These are phyloP conservation scores for Cheilosia pagana DNA, from an alignment of 2,888 invertebrate genomes.

Conservation along the genomic window DNA sequence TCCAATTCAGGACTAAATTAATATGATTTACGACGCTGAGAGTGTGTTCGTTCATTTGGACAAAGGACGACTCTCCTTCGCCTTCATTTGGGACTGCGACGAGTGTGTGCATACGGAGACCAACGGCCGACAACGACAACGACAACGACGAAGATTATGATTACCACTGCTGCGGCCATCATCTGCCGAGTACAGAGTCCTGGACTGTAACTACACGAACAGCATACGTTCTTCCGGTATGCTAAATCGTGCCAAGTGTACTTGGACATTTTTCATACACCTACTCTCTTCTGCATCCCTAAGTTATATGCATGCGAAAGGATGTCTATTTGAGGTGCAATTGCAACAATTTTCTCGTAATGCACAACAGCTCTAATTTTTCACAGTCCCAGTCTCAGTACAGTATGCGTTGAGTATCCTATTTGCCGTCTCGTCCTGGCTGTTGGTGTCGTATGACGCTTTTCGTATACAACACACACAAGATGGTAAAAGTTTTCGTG, in stretches of 20 bases:
- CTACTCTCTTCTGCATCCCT: not conserved
- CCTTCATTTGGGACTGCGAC: not conserved
- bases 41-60: not conserved
- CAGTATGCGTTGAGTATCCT: slow-evolving; percentile 31
- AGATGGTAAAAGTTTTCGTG: slow-evolving; percentile 64
- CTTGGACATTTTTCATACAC: slow-evolving; percentile 32
- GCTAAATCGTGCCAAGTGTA: slow-evolving; percentile 46
- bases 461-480: slow-evolving; percentile 39
- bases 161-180: slow-evolving; percentile 16
- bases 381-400: slow-evolving; percentile 8
- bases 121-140: slow-evolving; percentile 17
- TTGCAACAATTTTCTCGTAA: slow-evolving; percentile 60
- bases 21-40: slow-evolving; percentile 65
- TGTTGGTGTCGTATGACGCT: slow-evolving; percentile 9
- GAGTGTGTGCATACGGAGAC: not conserved
- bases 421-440: slow-evolving; percentile 15
- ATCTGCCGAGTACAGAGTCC: not conserved
- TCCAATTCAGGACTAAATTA: slow-evolving; percentile 73
- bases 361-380: slow-evolving; percentile 50
- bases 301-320: slow-evolving; percentile 27
- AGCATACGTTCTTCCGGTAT: slow-evolving; percentile 8
- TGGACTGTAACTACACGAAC: not conserved
- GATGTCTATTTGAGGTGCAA: slow-evolving; percentile 55
- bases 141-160: slow-evolving; percentile 3
- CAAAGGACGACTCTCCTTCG: not conserved